These are phyloP conservation scores for Clarias batrachus DNA, from an alignment of 2,113 vertebrate species.

Conservation along the genomic window DNA sequence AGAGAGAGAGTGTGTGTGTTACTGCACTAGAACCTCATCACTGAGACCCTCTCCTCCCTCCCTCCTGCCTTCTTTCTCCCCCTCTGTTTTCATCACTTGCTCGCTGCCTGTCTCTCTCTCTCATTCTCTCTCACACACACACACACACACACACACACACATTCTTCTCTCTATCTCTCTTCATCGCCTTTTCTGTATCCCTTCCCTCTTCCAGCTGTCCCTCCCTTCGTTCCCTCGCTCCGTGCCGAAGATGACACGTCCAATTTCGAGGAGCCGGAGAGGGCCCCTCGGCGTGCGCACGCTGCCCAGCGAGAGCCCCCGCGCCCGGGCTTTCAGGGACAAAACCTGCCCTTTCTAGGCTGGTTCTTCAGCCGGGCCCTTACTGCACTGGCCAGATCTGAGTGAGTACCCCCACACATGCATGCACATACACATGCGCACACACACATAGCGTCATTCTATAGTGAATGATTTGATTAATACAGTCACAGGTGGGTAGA, in stretches of 20 bases:
- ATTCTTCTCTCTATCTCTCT: slow-evolving; percentile 45
- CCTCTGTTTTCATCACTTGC: slow-evolving; percentile 56
- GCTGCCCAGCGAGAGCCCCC: slow-evolving; percentile 84
- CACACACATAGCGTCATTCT: neutral
- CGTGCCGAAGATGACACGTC: slow-evolving; percentile 97
- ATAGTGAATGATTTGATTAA: neutral
- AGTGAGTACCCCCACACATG: slow-evolving; percentile 81
- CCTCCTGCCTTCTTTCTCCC: slow-evolving; percentile 48
- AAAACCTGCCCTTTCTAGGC: slow-evolving; percentile 95
- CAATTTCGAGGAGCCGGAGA: slow-evolving; percentile 98
- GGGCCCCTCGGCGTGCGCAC: slow-evolving; percentile 82
- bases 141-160: neutral
- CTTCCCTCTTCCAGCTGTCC: slow-evolving; percentile 81
- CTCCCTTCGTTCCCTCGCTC: slow-evolving; percentile 94
- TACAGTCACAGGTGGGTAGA: slow-evolving; percentile 54
- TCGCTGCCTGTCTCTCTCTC: slow-evolving; percentile 40
- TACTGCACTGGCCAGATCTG: slow-evolving; percentile 83
- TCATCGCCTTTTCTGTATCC: slow-evolving; percentile 54
- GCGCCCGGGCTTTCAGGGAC: slow-evolving; percentile 85
- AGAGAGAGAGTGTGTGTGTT: slow-evolving; percentile 67
- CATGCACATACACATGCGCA: slow-evolving; percentile 9
- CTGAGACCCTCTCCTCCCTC: slow-evolving; percentile 42
- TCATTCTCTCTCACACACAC: neutral
- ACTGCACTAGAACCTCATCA: slow-evolving; percentile 71
- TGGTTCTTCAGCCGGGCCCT: slow-evolving; percentile 95